Conservation (phyloP, 2,797 vertebrate genomes). For the Botia kubotai region DNA sequence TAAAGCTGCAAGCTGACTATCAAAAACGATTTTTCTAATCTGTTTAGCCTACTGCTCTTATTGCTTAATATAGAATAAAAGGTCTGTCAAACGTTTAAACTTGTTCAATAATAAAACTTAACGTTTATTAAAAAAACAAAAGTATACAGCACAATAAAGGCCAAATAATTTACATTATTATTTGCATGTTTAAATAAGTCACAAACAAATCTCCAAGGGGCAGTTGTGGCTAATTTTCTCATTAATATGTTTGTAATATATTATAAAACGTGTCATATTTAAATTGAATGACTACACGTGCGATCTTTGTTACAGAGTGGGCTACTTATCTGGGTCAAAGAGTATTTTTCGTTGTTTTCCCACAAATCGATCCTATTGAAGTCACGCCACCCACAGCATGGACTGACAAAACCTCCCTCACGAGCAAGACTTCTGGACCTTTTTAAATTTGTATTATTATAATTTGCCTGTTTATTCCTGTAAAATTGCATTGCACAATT, state of each 20-base stretch:
- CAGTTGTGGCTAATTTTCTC: too few relatives aligned
- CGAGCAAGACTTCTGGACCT: constrained; percentile 63
- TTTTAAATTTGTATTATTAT: neutral
- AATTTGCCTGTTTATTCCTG: neutral
- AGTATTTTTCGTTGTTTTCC: constrained; percentile 94
- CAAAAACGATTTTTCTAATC: too few relatives aligned
- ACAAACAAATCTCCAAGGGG: neutral
- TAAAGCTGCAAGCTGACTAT: too few relatives aligned
- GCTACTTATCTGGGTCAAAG: constrained; percentile 89
- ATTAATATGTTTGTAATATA: neutral
- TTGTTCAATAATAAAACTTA: too few relatives aligned
- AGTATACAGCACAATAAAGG: too few relatives aligned
- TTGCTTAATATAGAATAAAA: too few relatives aligned
- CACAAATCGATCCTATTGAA: constrained; percentile 81
- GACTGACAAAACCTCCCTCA: constrained; percentile 69
- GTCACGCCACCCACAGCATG: constrained; percentile 65
- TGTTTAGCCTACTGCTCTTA: too few relatives aligned
- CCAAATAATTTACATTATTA: neutral
- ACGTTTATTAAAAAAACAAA: too few relatives aligned
- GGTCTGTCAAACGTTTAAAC: too few relatives aligned
- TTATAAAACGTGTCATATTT: neutral
- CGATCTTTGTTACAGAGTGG: constrained; percentile 77
- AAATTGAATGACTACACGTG: neutral
- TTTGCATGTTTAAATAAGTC: neutral
- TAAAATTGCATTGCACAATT: neutral